Evolutionary conservation across 2,113 vertebrate genomes (phyloP), one percentile per base, ranked within the genome.

Genomic region (Bucco capensis): DNA sequence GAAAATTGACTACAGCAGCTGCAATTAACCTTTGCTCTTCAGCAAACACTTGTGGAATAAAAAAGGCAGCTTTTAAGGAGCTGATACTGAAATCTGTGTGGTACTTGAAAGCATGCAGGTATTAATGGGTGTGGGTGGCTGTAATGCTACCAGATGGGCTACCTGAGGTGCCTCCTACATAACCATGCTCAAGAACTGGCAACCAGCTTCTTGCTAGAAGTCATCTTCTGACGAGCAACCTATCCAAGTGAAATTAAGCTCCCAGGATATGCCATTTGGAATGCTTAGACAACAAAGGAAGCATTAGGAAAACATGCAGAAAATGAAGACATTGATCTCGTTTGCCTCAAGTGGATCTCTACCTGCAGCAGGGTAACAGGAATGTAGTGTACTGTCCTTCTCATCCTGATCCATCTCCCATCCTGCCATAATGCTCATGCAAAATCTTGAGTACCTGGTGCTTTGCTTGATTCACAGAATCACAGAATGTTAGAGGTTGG

Each of bases 361-460:
- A 42, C 9, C 14, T 40, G 62, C 42, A 75, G 40, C 25, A 72
- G 49, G 81, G 69, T 0, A 4, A 16, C 0, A 0, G 22, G 57
- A 81, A 3, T 0, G 0, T 51, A 46, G 19, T 0, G 0, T 9
- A 51, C 4, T 3, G 5, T 17, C 25, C 5, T 69, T 54, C 57
- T 42, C 51, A 51, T 15, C 22, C 2, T 3, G 35, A 62, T 28
- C 12, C 24, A 54, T 24, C 15, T 44, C 62, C 28, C 47, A 25
- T 4, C 5, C 30, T 28, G 27, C 17, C 24, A 50, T 5, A 25
- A 25, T 17, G 21, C n/a, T 69, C 2, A 1, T 18, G 21, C 2
- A 1, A 64, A 57, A 60, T 0, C 12, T 74, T 75, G 42, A 35
- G 31, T 6, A 51, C 71, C 37, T 28, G 14, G 35, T 15, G 23